phyloP scores from a whole-genome alignment of 2,888 invertebrate species.

The Clivina fossor region DNA sequence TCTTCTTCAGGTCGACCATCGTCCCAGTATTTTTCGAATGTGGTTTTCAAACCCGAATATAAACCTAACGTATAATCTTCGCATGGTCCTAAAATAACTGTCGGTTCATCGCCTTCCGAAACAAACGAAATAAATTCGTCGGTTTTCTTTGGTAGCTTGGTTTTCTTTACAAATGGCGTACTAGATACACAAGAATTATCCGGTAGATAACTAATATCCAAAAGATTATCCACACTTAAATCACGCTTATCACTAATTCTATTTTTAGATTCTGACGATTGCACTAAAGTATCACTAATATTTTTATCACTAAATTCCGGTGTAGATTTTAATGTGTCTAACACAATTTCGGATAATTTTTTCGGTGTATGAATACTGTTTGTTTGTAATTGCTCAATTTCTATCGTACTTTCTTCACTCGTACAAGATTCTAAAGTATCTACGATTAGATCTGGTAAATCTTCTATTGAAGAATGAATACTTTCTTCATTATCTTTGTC shows the following conservation, averaged over 20 bases:
- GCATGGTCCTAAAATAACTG: conserved; percentile 60
- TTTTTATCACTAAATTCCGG: neutral
- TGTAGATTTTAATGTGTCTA: conserved; percentile 2
- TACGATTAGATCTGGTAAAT: conserved; percentile 8
- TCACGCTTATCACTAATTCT: conserved; percentile 17
- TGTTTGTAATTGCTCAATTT: neutral
- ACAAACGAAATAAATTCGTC: conserved; percentile 20
- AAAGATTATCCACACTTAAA: conserved; percentile 3
- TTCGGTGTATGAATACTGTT: neutral
- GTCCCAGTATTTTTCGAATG: conserved; percentile 48
- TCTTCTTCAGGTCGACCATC: conserved; percentile 56
- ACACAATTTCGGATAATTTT: conserved; percentile 20
- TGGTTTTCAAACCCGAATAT: conserved; percentile 57
- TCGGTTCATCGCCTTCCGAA: conserved; percentile 26
- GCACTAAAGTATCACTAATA: conserved; percentile 1
- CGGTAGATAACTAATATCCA: neutral
- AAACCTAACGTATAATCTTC: conserved; percentile 59
- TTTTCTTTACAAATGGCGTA: conserved; percentile 7
- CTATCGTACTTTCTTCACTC: conserved; percentile 5
- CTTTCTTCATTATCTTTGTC: too few relatives aligned
- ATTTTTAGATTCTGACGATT: conserved; percentile 13
- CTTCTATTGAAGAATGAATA: too few relatives aligned
- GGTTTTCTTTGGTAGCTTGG: neutral
- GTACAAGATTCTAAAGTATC: conserved; percentile 1
- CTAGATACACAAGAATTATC: too few relatives aligned